phyloP scores from a whole-genome alignment of 2,888 invertebrate genomes.

The Oligia fasciuncula region DNA sequence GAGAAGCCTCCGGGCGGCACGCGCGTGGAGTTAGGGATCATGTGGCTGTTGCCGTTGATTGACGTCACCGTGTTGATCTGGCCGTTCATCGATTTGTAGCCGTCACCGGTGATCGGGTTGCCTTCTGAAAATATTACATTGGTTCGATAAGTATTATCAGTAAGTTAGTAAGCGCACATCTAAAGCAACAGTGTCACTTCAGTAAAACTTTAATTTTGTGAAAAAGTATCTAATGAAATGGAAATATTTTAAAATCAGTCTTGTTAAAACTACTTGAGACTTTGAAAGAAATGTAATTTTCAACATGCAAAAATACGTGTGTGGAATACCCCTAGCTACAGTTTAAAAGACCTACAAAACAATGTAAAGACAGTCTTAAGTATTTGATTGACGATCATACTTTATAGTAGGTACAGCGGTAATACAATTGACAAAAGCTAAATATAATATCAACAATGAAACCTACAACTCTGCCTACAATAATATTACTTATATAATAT shows the following conservation, averaged over 20 bases:
- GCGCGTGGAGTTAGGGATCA: conserved; percentile 87
- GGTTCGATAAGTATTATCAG: conserved; percentile 37
- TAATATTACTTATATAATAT: conserved; percentile 26
- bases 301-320: conserved; percentile 62
- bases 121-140: conserved; percentile 85
- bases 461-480: conserved; percentile 49
- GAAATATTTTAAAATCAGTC: conserved; percentile 33
- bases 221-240: conserved; percentile 45
- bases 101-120: conserved; percentile 90
- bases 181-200: conserved; percentile 47
- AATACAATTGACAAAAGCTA: conserved; percentile 48
- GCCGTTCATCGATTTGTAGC: conserved; percentile 90
- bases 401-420: conserved; percentile 35
- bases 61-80: conserved; percentile 89
- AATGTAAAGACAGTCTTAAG: conserved; percentile 26
- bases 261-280: conserved; percentile 50
- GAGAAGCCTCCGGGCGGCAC: conserved; percentile 93
- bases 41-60: conserved; percentile 83
- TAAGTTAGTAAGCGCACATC: conserved; percentile 3
- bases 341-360: conserved; percentile 34
- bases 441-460: conserved; percentile 31
- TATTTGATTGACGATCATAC: conserved; percentile 12
- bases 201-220: conserved; percentile 32
- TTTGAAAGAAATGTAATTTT: conserved; percentile 22
- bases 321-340: conserved; percentile 54